Evolutionary conservation across 1,140 invertebrate species (phyloP).

Genomic region (Bilobella aurantiaca): DNA sequence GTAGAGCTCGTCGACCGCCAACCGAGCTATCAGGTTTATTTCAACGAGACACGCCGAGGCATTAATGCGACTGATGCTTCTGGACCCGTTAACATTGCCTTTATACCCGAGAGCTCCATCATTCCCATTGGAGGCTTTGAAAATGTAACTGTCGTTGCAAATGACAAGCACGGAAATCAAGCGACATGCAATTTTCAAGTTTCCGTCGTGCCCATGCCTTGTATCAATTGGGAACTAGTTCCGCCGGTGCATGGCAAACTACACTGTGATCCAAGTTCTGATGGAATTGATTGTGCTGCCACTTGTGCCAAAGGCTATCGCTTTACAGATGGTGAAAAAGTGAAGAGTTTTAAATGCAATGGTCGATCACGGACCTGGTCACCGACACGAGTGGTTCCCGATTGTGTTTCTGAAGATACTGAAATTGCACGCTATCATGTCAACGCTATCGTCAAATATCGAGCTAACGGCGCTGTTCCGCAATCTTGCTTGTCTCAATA

Average conservation of each 20-base stretch:
- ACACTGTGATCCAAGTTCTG: conserved; percentile 60
- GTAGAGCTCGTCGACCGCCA: conserved; percentile 82
- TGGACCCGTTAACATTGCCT: conserved; percentile 70
- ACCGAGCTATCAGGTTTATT: conserved; percentile 80
- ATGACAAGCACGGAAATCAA: conserved; percentile 77
- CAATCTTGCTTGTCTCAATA: conserved; percentile 74
- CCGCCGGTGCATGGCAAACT: conserved; percentile 75
- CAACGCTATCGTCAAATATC: conserved; percentile 73
- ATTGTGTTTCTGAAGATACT: conserved; percentile 87
- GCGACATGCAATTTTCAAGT: conserved; percentile 87
- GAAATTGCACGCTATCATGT: conserved; percentile 89
- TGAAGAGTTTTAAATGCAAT: conserved; percentile 76
- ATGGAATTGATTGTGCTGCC: conserved; percentile 75
- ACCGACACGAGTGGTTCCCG: conserved; percentile 74
- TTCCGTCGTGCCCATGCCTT: conserved; percentile 81
- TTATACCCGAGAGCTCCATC: conserved; percentile 71
- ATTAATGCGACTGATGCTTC: conserved; percentile 83
- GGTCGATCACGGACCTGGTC: conserved; percentile 60
- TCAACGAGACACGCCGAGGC: conserved; percentile 75
- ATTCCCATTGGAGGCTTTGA: conserved; percentile 84
- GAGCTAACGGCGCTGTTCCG: conserved; percentile 76
- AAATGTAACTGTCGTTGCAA: conserved; percentile 85
- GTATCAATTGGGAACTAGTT: conserved; percentile 85
- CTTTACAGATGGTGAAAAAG: conserved; percentile 79
- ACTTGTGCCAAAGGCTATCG: conserved; percentile 80